Evolutionary conservation across 2,888 invertebrate species (phyloP), one percentile per base, ranked within the genome.

Genomic region (Minunthozetes semirufus): DNA sequence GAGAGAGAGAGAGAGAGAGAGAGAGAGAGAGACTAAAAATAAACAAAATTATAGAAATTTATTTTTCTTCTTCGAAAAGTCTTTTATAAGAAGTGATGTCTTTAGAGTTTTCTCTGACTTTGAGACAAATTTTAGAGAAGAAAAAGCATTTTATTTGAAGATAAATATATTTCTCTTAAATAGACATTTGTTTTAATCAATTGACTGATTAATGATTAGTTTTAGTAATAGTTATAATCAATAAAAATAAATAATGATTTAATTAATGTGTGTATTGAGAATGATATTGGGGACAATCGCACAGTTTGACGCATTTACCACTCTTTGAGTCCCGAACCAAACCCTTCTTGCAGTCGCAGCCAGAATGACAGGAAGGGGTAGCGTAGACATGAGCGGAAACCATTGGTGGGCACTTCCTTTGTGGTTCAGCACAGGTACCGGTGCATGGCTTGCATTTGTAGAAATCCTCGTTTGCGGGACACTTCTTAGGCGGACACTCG

Each of bases 271-370:
- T n/a, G n/a, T n/a, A n/a, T n/a, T n/a, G n/a, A n/a, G n/a, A 1
- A 3, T 61, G 29, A 33, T 33, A 61, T 29, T 68, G 68, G 1
- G 68, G 46, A 17, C 68, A 68, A 22, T 68, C 68, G 11, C 68
- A 68, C 9, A 68, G 19, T 22, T 17, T 33, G 3, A 68, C 22
- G 13, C 68, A 68, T 22, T 42, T 17, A 1, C 25, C 25, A 13
- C 4, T 46, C 19, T n/a, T 68, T 6, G 27, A 0, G n/a, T 68
- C 42, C 13, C 68, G 38, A 22, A 42, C 19, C 6, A 22, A 42
- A 42, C 68, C 68, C 1, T 22, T 4, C 46, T 68, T 68, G 42
- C 68, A 68, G 11, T 68, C 68, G 22, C 68, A 68, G 22, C 68
- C 68, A 15, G 61, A 29, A 6, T 68, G 8, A 22, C 46, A 46